Percentiles rank a stretch among this genome's conserved stretches.
These are phyloP conservation scores for Phorcus lineatus DNA, from an alignment of 2,888 invertebrate species.

Conservation along the genomic window DNA sequence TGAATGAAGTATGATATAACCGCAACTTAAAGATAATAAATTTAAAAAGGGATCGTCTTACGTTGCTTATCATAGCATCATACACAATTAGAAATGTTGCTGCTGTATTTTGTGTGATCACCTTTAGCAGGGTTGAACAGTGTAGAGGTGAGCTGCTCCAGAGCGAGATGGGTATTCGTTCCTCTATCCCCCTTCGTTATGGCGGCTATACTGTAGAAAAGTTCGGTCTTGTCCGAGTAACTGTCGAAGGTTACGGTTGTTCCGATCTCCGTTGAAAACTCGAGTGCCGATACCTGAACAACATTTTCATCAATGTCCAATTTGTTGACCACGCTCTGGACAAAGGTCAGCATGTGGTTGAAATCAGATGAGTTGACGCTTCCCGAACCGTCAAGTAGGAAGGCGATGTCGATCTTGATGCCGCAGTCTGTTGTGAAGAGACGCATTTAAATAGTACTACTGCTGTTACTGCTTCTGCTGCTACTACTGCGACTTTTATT, in stretches of 20 bases:
- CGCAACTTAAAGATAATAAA: too few relatives aligned
- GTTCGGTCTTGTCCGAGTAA: constrained; percentile 10
- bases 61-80: too few relatives aligned
- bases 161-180: constrained; percentile 33
- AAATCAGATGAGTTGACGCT: constrained; percentile 39
- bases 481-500: too few relatives aligned
- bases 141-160: constrained; percentile 2
- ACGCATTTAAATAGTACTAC: too few relatives aligned
- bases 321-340: constrained; percentile 20
- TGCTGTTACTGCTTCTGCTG: too few relatives aligned
- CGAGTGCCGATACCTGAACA: constrained; percentile 32
- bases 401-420: constrained; percentile 35
- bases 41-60: too few relatives aligned
- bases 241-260: constrained; percentile 29
- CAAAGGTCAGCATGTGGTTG: constrained; percentile 28
- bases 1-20: too few relatives aligned
- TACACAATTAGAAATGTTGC: too few relatives aligned
- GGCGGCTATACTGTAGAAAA: constrained; percentile 30
- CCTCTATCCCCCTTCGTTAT: constrained; percentile 26
- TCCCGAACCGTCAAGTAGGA: constrained; percentile 42
- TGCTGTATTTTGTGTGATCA: too few relatives aligned
- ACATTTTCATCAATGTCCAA: constrained; percentile 20
- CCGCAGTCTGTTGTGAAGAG: constrained; percentile 16
- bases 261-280: constrained; percentile 23
- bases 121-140: not conserved